Conservation (phyloP, 2,888 invertebrate genomes). For the Lumbricus terrestris region DNA sequence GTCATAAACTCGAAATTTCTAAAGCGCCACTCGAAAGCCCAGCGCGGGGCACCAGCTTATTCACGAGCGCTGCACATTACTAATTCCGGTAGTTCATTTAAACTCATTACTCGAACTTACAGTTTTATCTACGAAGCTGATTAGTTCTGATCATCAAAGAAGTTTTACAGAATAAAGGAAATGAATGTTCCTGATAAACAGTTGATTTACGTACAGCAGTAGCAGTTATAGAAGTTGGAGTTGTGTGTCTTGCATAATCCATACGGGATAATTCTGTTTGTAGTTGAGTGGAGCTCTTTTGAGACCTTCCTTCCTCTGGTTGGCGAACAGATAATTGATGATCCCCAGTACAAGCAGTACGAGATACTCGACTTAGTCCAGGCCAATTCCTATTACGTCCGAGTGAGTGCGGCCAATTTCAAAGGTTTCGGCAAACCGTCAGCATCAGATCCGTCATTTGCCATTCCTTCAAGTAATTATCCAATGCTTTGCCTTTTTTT, state of each 20-base stretch:
- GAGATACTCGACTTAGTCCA: conserved; percentile 75
- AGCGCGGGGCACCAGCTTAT: too few relatives aligned
- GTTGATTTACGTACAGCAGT: background rate
- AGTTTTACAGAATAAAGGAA: background rate
- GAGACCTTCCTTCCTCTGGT: conserved; percentile 80
- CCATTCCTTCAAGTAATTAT: conserved; percentile 84
- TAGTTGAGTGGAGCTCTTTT: conserved; percentile 94
- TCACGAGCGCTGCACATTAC: too few relatives aligned
- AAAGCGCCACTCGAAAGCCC: too few relatives aligned
- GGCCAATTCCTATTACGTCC: conserved; percentile 82
- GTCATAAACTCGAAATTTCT: too few relatives aligned
- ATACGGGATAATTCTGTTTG: conserved; percentile 35
- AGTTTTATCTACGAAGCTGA: too few relatives aligned
- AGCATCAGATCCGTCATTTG: conserved; percentile 76
- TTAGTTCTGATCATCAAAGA: background rate
- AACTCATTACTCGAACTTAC: too few relatives aligned
- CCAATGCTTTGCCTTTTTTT: background rate
- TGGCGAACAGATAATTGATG: conserved; percentile 71
- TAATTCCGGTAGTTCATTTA: too few relatives aligned
- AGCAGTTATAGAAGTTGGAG: background rate
- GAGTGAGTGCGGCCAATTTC: conserved; percentile 87
- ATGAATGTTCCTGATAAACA: background rate
- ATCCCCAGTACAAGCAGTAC: conserved; percentile 68
- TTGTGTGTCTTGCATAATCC: background rate
- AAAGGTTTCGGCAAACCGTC: conserved; percentile 83